These are phyloP conservation scores for Neoascia interrupta DNA, from an alignment of 2,888 invertebrate genomes.

Conservation along the genomic window DNA sequence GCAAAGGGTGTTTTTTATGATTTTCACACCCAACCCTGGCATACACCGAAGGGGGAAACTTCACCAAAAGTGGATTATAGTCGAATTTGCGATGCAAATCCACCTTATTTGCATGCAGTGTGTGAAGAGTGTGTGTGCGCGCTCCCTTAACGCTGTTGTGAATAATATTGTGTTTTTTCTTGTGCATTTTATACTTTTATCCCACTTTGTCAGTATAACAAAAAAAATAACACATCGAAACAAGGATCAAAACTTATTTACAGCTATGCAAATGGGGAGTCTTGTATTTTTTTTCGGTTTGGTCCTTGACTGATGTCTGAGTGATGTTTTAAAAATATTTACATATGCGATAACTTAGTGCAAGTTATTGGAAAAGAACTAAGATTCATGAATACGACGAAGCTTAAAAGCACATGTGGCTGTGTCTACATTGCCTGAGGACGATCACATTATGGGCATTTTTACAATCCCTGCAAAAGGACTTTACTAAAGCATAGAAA, in stretches of 20 bases:
- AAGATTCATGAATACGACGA: too few relatives aligned
- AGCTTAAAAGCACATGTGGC: too few relatives aligned
- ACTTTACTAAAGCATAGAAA: too few relatives aligned
- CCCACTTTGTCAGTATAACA: not conserved
- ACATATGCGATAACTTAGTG: not conserved
- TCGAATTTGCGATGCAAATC: slow-evolving; percentile 66
- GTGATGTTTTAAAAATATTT: too few relatives aligned
- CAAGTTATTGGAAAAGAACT: too few relatives aligned
- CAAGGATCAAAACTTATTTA: slow-evolving; percentile 51
- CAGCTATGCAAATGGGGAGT: slow-evolving; percentile 44
- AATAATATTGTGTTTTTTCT: slow-evolving; percentile 37
- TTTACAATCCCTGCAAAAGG: too few relatives aligned
- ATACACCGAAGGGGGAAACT: slow-evolving; percentile 49
- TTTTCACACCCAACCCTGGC: slow-evolving; percentile 5
- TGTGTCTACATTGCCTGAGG: too few relatives aligned
- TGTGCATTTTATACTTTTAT: slow-evolving; percentile 43
- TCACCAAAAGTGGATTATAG: slow-evolving; percentile 64
- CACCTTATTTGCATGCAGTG: slow-evolving; percentile 52
- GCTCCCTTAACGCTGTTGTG: slow-evolving; percentile 3
- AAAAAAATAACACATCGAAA: slow-evolving; percentile 18
- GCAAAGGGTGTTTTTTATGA: not conserved
- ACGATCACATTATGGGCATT: too few relatives aligned
- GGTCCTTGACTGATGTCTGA: slow-evolving; percentile 5
- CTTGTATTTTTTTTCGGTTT: slow-evolving; percentile 6
- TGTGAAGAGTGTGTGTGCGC: slow-evolving; percentile 5